Base-by-base conservation (phyloP, 2,113 vertebrate genomes). In the Bubo bubo region DNA sequence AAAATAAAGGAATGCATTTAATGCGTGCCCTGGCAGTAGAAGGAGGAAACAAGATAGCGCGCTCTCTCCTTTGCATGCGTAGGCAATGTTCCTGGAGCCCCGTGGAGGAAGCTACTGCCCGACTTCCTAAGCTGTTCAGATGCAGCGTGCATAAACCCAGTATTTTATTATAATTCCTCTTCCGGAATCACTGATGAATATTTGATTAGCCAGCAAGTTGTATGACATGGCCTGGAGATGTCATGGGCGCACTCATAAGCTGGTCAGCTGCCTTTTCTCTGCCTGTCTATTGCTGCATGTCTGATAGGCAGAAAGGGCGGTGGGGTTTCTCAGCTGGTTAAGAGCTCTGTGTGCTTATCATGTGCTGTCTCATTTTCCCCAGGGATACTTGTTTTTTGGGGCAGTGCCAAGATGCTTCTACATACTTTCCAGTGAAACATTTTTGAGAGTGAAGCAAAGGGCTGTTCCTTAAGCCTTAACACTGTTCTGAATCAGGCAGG, bases 111-210 rank as follows among this genome's bases (percentile, higher is more conserved):
- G 59, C 34, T 94, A 53, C 22, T 91, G 24, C 47, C 64, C 85
- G 71, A 13, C 34, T 71, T 79, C 49, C 8, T 27, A 55, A 67
- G 43, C 6, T 87, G 45, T 35, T 56, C 11, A 43, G 56, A 21
- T 7, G 8, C 56, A 67, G 0, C 0, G 1, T 34, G n/a, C 60
- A 21, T 15, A 90, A 88, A 72, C 23, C 13, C 3, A 6, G 18
- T 62, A 12, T 90, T 82, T 73, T 70, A 35, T 35, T 93, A 6
- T 37, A 43, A 18, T 10, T 41, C 6, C 30, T 30, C 30, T 91
- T 86, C 67, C 17, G 41, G n/a, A 68, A 64, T 82, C 27, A 56
- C 18, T 47, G 21, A 71, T 18, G 53, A 76, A 43, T 85, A 55
- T 41, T 55, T 55, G 41, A 41, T 88, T 73, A 91, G 39, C 24